Evolutionary conservation across 1,140 invertebrate species (phyloP).

Genomic region (Drosophila bocqueti): DNA sequence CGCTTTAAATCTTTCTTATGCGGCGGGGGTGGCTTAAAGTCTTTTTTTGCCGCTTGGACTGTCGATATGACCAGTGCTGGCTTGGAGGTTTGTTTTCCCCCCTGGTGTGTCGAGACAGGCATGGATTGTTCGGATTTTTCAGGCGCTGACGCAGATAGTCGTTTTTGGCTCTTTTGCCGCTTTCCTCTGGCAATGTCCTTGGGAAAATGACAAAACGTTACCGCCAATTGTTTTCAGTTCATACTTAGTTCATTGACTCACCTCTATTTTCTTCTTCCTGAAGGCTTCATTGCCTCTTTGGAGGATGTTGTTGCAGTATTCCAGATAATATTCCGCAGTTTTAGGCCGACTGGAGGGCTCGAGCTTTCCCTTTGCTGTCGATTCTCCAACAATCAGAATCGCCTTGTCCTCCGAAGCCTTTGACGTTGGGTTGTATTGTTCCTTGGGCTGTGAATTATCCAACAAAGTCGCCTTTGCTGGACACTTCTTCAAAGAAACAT

Average conservation of each 20-base stretch:
- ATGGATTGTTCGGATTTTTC: background rate
- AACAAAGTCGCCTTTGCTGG: background rate
- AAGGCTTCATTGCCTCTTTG: conserved; percentile 56
- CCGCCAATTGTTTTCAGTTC: background rate
- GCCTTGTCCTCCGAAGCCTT: background rate
- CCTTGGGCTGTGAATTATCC: no score
- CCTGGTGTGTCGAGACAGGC: no score
- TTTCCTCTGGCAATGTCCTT: conserved; percentile 33
- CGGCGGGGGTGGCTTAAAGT: background rate
- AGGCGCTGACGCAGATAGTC: background rate
- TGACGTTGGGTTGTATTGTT: no score
- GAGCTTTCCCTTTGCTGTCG: background rate
- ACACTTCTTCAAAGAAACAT: background rate
- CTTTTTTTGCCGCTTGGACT: background rate
- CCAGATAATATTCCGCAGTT: conserved; percentile 35
- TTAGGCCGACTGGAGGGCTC: conserved; percentile 7
- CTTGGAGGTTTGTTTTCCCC: background rate
- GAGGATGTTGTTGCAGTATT: conserved; percentile 51
- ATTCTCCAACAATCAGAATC: background rate
- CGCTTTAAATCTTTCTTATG: conserved; percentile 58
- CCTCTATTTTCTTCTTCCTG: conserved; percentile 50
- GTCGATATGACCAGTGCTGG: background rate
- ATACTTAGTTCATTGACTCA: conserved; percentile 1
- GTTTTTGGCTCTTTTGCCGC: conserved; percentile 5
- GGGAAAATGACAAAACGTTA: background rate